Base-by-base conservation (phyloP, 1,140 invertebrate species). In the Drosophila tristis region DNA sequence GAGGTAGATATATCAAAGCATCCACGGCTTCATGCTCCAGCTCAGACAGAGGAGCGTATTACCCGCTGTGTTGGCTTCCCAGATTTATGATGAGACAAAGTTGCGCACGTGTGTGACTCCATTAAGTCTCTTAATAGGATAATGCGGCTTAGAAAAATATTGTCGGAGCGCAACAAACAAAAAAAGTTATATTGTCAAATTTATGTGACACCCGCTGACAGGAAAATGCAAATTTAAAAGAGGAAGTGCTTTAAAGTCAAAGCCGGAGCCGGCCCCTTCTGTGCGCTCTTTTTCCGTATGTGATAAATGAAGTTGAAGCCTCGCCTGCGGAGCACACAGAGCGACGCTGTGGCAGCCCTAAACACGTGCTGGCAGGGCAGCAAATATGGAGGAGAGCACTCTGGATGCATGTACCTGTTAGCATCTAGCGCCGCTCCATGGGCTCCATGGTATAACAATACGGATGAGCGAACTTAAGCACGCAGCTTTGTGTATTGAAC, bases 401-500 rank as follows among this genome's bases (percentile, higher is more conserved):
- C 29, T 16, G 20, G 26, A 48, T 72, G 45, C 68, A 72, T 61
- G 72, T 45, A 58, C 26, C 26, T 7, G 67, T 20, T 43, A 7
- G 7, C 29, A 31, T 2, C 26, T 29, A 35, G 9, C 9, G 4
- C 31, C 43, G 9, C 9, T 2, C 31, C 43, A 16, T 16, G 48
- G 62, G 43, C 62, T 67, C 72, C 56, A 75, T 66, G 44, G 72
- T 74, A 78, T 64, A 75, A 78, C 82, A 78, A 68, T 78, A 78
- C 74, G 79, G 66, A 72, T 70, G 78, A 65, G 62, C 63, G 66
- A 82, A 87, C 71, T 87, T 72, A 82, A 75, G 82, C 82, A 86
- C 84, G 84, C 84, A 86, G 74, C 74, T 86, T 82, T 87, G 82
- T 86, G 82, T 86, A 86, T 86, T 86, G 82, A 86, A 86, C 82